phyloP scores from a whole-genome alignment of 2,888 invertebrate genomes.

The Heliconius aoede region DNA sequence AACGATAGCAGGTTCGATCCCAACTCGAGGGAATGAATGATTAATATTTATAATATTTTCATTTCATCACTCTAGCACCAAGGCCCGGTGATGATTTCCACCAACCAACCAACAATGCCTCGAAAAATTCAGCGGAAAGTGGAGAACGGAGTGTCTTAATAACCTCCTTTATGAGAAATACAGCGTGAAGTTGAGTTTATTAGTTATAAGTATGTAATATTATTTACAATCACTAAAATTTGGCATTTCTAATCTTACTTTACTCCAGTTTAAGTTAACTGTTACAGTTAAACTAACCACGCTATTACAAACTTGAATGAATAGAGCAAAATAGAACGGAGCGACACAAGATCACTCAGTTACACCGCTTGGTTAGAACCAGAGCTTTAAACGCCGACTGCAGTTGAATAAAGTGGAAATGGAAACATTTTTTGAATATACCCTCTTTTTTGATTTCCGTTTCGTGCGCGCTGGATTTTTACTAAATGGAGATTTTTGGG shows the following conservation, averaged over 20 bases:
- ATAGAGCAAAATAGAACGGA: background rate
- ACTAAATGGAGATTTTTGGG: background rate
- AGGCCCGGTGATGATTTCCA: no score
- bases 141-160: no score
- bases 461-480: constrained; percentile 12
- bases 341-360: constrained; percentile 17
- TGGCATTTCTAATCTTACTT: background rate
- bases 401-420: constrained; percentile 17
- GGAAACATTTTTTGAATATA: constrained; percentile 17
- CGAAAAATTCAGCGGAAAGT: no score
- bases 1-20: no score
- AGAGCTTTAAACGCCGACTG: constrained; percentile 16
- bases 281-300: background rate
- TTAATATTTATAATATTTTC: no score
- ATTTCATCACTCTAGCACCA: no score
- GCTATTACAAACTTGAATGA: background rate
- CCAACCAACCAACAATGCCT: no score
- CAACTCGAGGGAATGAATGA: no score
- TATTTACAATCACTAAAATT: background rate
- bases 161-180: no score
- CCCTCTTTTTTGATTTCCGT: constrained; percentile 11
- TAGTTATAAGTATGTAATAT: no score
- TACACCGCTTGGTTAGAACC: constrained; percentile 16
- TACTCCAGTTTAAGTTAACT: background rate
- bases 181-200: no score